A percentile compares a stretch with the other conserved stretches of the same genome.
phyloP scores from a whole-genome alignment of 1,140 invertebrate species.

The Diplogasteroides magnus region DNA sequence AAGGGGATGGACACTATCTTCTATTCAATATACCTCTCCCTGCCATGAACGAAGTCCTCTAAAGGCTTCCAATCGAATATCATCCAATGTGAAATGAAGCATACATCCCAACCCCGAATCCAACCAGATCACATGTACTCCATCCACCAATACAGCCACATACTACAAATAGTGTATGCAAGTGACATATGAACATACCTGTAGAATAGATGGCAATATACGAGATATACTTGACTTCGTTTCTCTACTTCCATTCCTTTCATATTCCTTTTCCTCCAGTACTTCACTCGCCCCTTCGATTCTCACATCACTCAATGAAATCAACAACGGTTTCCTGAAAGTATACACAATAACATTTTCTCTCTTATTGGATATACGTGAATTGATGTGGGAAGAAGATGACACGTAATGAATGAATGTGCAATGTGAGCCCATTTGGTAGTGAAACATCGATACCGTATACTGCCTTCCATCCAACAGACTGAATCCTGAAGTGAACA shows the following conservation, averaged over 20 bases:
- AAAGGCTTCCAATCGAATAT: constrained; percentile 51
- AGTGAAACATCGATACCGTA: background rate
- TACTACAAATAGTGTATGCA: constrained; percentile 43
- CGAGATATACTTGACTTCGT: background rate
- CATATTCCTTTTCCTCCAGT: background rate
- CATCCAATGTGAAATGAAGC: constrained; percentile 55
- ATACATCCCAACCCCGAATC: constrained; percentile 56
- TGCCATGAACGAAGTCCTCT: constrained; percentile 20
- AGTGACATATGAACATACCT: background rate
- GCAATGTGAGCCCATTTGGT: background rate
- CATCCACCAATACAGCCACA: constrained; percentile 47
- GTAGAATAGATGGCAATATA: background rate
- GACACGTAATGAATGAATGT: background rate
- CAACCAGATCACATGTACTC: constrained; percentile 56
- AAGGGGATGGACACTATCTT: background rate
- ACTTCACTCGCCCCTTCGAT: constrained; percentile 22
- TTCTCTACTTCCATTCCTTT: background rate
- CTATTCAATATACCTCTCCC: background rate
- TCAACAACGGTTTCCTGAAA: constrained; percentile 14
- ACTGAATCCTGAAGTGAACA: background rate
- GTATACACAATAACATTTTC: background rate
- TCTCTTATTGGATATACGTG: background rate
- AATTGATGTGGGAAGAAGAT: background rate
- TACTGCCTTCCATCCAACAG: background rate
- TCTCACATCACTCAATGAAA: constrained; percentile 15